Conservation (phyloP, 2,113 vertebrate genomes). For the Rattus norvegicus region GRCr8 NC_086039.1:96306001-96306500, state of each 20-base stretch:
- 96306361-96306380: slow-evolving; percentile 12
- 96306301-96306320: slow-evolving; percentile 35
- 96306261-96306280: slow-evolving; percentile 24
- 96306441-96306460: slow-evolving; percentile 37
- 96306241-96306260: slow-evolving; percentile 43
- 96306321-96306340: slow-evolving; percentile 55
- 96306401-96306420: slow-evolving; percentile 51
- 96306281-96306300: slow-evolving; percentile 22
- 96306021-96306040: not conserved
- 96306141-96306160: not conserved
- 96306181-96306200: slow-evolving; percentile 40
- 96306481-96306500: slow-evolving; percentile 29
- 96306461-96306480: slow-evolving; percentile 17
- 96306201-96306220: not conserved
- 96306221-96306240: not conserved
- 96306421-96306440: slow-evolving; percentile 39
- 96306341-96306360: slow-evolving; percentile 52
- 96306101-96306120: not conserved
- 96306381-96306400: slow-evolving; percentile 60
- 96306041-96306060: not conserved
- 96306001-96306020: slow-evolving; percentile 42
- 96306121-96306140: not conserved
- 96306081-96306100: not conserved
- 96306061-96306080: not conserved
- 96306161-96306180: slow-evolving; percentile 1